These are phyloP conservation scores for Torymus aiolomorphi DNA, from an alignment of 2,888 invertebrate species.

Conservation along the genomic window DNA sequence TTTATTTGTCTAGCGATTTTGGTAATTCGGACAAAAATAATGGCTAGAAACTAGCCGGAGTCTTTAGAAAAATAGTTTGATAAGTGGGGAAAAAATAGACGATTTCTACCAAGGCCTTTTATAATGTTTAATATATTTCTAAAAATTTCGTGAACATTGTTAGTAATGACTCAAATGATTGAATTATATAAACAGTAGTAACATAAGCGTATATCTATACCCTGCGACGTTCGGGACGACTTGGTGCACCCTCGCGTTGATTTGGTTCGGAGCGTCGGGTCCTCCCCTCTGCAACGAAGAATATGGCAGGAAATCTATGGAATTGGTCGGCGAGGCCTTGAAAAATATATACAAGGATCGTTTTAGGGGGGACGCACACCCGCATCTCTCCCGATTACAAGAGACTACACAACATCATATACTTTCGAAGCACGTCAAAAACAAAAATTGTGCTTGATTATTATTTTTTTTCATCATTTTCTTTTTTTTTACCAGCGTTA, in stretches of 20 bases:
- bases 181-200: neutral
- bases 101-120: too few relatives aligned
- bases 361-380: neutral
- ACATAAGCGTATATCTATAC: conserved; percentile 60
- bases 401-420: conserved; percentile 9
- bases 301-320: conserved; percentile 79
- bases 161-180: neutral
- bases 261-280: conserved; percentile 78
- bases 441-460: too few relatives aligned
- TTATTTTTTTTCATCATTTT: conserved; percentile 3
- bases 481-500: conserved; percentile 48
- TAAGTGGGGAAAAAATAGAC: too few relatives aligned
- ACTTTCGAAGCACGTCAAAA: conserved; percentile 2
- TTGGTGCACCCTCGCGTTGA: conserved; percentile 76
- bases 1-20: too few relatives aligned
- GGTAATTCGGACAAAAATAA: too few relatives aligned
- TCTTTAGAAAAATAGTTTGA: too few relatives aligned
- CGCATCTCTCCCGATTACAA: too few relatives aligned
- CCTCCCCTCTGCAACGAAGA: conserved; percentile 77
- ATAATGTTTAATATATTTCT: too few relatives aligned
- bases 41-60: too few relatives aligned
- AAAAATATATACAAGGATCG: conserved; percentile 38
- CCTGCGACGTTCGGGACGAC: conserved; percentile 75
- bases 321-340: conserved; percentile 76
- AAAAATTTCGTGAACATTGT: too few relatives aligned